Percentiles rank a stretch among this genome's conserved stretches.
Evolutionary conservation across 2,797 vertebrate genomes (phyloP).

Genomic region (Falco peregrinus): DNA sequence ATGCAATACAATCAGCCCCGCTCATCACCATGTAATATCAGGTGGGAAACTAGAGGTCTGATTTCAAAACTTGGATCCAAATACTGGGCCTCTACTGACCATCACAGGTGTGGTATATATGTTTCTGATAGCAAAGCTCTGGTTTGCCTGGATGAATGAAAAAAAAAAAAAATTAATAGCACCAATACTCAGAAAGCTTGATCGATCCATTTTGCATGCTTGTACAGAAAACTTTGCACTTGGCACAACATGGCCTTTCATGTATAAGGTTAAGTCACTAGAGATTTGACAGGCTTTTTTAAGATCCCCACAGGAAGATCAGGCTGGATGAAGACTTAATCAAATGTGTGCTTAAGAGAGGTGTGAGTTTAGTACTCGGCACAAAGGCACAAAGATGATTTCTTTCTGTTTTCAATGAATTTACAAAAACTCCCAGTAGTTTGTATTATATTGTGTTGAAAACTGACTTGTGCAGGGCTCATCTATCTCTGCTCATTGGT

Average conservation of each 20-base stretch:
- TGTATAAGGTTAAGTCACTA: not conserved
- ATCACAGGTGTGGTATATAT: not conserved
- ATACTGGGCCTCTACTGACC: not conserved
- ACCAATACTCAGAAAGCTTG: not conserved
- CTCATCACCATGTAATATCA: rapidly evolving
- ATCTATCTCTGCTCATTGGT: not conserved
- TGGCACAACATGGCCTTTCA: not conserved
- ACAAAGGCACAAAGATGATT: not conserved
- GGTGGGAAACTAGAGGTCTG: not conserved
- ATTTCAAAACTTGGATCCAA: not conserved
- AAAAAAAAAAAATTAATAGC: not conserved
- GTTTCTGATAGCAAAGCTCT: not conserved
- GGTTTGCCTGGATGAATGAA: not conserved
- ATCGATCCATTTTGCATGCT: not conserved
- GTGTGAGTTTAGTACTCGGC: not conserved
- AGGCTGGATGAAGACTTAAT: not conserved
- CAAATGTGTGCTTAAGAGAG: not conserved
- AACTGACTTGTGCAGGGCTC: not conserved
- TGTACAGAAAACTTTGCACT: not conserved
- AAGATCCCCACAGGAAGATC: not conserved
- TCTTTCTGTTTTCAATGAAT: not conserved
- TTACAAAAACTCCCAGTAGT: not conserved
- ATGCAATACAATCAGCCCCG: not conserved
- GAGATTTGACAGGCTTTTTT: not conserved
- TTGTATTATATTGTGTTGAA: not conserved